Evolutionary conservation across 1,140 invertebrate genomes (phyloP).

Genomic region (Notospermus geniculatus): DNA sequence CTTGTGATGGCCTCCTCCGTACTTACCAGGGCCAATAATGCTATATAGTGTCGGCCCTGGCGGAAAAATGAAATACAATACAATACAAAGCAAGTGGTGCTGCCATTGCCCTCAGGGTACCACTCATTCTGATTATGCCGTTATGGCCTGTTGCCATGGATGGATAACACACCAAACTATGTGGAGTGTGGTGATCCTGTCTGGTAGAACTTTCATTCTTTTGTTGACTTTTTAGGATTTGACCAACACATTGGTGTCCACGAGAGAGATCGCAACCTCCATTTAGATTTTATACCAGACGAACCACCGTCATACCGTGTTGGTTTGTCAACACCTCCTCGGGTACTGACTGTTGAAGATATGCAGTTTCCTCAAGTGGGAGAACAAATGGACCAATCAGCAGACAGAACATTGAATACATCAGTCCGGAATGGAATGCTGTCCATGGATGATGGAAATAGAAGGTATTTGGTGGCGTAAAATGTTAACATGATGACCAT

Average conservation of each 20-base stretch:
- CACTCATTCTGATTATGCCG: no score
- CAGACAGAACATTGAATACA: background rate
- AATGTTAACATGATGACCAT: no score
- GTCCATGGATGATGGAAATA: background rate
- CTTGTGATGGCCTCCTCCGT: no score
- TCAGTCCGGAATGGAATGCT: background rate
- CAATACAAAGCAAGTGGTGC: no score
- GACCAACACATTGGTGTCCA: conserved; percentile 3
- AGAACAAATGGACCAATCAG: background rate
- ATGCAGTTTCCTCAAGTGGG: background rate
- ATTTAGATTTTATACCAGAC: conserved; percentile 3
- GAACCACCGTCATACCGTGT: background rate
- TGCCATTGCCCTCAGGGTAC: no score
- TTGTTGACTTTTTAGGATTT: background rate
- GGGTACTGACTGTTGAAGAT: background rate
- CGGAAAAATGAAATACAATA: no score
- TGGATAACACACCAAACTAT: no score
- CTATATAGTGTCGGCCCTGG: no score
- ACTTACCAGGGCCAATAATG: no score
- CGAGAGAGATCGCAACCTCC: background rate
- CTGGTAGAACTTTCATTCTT: background rate
- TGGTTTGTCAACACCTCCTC: conserved; percentile 1
- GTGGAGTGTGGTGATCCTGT: no score
- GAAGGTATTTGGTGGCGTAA: no score
- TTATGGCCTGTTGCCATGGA: no score